Base-by-base conservation (phyloP, 2,797 vertebrate species). In the Tokudaia muenninki region DNA sequence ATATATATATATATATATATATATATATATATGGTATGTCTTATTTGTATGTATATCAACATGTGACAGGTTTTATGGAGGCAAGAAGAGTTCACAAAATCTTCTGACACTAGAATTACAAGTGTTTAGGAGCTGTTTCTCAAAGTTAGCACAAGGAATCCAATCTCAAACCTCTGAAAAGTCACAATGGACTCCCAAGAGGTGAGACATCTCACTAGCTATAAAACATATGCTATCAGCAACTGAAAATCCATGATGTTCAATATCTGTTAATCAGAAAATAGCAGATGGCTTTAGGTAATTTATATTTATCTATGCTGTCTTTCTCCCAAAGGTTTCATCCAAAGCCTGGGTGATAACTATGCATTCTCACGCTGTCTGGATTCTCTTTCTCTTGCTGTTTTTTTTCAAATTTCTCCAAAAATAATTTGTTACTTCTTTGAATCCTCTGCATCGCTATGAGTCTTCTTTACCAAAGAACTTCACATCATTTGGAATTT, bases 291-390 rank as follows among this genome's bases (percentile, higher is more conserved):
- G 3, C 11, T 41, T 81, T 16, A 78, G 44, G 67, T 41, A 81
- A 83, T 57, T 94, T 4, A 37, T 0, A 2, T 87, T 59, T 81
- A 5, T 91, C 29, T 78, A 57, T 2, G 24, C 34, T 81, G 14
- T 57, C 9, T 34, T 17, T 57, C 55, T 72, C 31, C 24, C 61
- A 90, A 90, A 75, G 10, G 0, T 41, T 72, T 37, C 26, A 26
- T 75, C 11, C 52, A 91, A 67, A 1, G n/a, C 41, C 37, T 75
- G 9, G 6, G 0, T 41, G 6, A 3, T 47, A 74, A 37, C 14
- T 70, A 22, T 1, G 2, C 12, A 37, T 31, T 0, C 34, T 90
- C 4, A 4, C 31, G 0, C 44, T 37, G 0, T 65, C 22, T 78
- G 41, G 7, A 3, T 63, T 17, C 21, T 29, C 9, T 77, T 2